A percentile compares a stretch with the other conserved stretches of the same genome.
These are phyloP conservation scores for Uria lomvia DNA, from an alignment of 2,113 vertebrate genomes.

Conservation along the genomic window DNA sequence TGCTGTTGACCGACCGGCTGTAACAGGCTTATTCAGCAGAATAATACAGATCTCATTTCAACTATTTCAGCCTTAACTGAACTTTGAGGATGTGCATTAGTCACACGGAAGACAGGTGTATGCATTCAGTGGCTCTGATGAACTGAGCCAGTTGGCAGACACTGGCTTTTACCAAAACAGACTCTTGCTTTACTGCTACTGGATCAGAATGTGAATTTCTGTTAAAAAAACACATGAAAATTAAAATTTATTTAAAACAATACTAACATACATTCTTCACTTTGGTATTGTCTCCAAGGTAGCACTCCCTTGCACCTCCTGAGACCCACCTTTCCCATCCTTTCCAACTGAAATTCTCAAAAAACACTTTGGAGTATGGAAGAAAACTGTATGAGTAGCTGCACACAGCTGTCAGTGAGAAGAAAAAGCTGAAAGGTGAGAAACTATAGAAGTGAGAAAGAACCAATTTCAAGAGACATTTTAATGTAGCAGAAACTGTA, in stretches of 20 bases:
- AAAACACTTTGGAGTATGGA: neutral
- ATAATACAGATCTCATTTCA: neutral
- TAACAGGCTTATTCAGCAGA: neutral
- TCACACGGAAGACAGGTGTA: neutral
- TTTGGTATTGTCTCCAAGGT: neutral
- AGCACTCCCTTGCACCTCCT: fast-evolving
- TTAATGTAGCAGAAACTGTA: neutral
- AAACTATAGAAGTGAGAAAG: neutral
- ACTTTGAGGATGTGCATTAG: neutral
- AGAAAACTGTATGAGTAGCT: neutral
- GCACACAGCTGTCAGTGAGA: neutral
- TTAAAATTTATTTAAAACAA: neutral
- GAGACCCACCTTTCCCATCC: neutral
- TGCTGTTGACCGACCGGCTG: neutral
- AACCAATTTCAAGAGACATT: neutral
- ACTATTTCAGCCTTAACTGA: neutral
- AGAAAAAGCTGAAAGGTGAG: neutral
- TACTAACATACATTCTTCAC: neutral
- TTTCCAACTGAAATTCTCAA: neutral
- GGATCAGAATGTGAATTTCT: neutral
- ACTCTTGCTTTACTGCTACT: neutral
- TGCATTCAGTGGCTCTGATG: neutral
- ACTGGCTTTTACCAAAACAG: neutral
- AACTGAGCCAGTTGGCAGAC: neutral
- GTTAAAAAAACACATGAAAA: neutral